Conservation (phyloP, 2,797 vertebrate genomes). For the Morus bassanus region DNA sequence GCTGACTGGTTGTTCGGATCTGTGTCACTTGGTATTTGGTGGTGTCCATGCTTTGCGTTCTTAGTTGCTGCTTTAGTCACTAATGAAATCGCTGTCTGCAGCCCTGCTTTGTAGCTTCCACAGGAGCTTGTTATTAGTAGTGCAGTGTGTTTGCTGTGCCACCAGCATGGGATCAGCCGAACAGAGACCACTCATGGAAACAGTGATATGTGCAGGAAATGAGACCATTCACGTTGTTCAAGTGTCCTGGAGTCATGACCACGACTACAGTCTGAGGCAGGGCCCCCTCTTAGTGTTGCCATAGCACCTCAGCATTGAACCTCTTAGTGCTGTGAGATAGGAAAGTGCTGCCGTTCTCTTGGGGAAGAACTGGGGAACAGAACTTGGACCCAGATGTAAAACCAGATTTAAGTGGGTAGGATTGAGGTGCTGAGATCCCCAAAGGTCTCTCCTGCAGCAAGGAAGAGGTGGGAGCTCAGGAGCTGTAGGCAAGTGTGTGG, state of each 20-base stretch:
- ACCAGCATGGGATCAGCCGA: background rate
- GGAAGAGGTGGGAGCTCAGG: background rate
- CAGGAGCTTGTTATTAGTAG: background rate
- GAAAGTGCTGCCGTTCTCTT: background rate
- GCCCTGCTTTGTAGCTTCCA: background rate
- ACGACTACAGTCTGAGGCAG: background rate
- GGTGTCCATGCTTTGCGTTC: background rate
- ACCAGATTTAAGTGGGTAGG: background rate
- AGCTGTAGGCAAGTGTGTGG: background rate
- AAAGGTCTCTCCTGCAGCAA: background rate
- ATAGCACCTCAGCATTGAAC: background rate
- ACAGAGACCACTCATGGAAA: background rate
- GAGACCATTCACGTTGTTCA: background rate
- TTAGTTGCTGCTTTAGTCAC: background rate
- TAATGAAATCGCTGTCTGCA: background rate
- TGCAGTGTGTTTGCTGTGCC: background rate
- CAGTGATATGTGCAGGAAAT: accelerated
- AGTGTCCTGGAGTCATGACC: background rate
- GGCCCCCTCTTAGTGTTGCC: background rate
- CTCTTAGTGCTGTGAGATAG: background rate
- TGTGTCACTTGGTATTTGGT: background rate
- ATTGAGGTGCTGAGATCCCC: background rate
- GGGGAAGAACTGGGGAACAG: background rate
- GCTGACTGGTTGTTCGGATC: background rate
- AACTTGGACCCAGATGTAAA: background rate